phyloP scores from a whole-genome alignment of 2,797 vertebrate species.

The Alcedo quadribrachys region DNA sequence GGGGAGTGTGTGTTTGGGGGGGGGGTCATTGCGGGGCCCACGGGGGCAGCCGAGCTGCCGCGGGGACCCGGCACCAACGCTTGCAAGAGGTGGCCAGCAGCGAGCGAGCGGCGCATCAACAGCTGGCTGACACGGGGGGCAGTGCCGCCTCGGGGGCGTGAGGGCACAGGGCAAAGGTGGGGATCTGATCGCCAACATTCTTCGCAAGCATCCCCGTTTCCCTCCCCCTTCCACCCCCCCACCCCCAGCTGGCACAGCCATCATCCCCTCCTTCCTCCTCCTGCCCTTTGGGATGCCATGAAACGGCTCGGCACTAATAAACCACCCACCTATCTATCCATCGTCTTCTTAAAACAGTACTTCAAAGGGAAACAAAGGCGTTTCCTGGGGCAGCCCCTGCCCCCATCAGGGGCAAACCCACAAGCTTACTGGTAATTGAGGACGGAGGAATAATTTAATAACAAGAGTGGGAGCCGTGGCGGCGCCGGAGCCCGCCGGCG shows the following conservation, averaged over 20 bases:
- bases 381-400: background rate
- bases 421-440: background rate
- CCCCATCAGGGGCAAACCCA: background rate
- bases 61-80: background rate
- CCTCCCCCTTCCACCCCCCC: too few relatives aligned
- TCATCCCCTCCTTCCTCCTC: background rate
- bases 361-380: constrained; percentile 16
- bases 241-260: background rate
- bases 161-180: background rate
- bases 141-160: background rate
- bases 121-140: constrained; percentile 20
- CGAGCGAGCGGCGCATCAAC: background rate
- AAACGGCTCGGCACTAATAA: background rate
- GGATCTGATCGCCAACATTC: background rate
- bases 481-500: constrained; percentile 8
- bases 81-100: background rate
- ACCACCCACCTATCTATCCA: background rate
- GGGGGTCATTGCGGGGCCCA: background rate
- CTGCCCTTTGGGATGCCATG: background rate
- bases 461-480: background rate
- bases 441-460: background rate
- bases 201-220: background rate
- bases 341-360: constrained; percentile 43
- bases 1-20: background rate
- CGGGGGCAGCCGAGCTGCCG: background rate